Evolutionary conservation across 2,888 invertebrate species (phyloP), one percentile per base, ranked within the genome.

Genomic region (Diloba caeruleocephala): DNA sequence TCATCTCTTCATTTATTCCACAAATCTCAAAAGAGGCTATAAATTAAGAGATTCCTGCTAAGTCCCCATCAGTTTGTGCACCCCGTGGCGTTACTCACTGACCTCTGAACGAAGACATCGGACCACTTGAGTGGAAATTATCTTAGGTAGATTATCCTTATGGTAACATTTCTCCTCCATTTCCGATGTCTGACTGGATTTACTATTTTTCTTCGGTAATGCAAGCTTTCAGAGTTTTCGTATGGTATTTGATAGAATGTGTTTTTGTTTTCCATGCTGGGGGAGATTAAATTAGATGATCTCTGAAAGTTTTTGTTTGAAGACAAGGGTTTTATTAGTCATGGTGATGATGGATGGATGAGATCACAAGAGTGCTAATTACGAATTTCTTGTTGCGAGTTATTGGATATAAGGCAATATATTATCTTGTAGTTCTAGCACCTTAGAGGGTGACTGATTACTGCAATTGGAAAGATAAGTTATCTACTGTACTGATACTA

Each of bases 11-110:
- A 54, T 49, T 78, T 74, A 58, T n/a, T 50, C 76, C 73, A 62
- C 63, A 71, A 71, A 63, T 77, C 78, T 85, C 71, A 81, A 78
- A n/a, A 75, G 64, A 74, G 63, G 90, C 92, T 86, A 93, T 92
- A 93, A 92, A 92, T 93, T 92, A 92, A 90, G 92, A 92, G 92
- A 90, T 92, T 87, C 90, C 89, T 84, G 87, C 88, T 91, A 92
- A 92, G 91, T 87, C 90, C 88, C 92, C 90, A 87, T 85, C 90
- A 88, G 82, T 81, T 81, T 68, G 85, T 82, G 85, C 88, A 80
- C 89, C 91, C 89, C 87, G 88, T 85, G 85, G 90, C 86, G 89
- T 83, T 74, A 75, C 85, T 83, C 79, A 53, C 36, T 62, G 79
- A 79, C 84, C 83, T 76, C 65, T 83, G 83, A 80, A 78, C 81